phyloP scores from a whole-genome alignment of 2,113 vertebrate genomes.

The Excalfactoria chinensis region DNA sequence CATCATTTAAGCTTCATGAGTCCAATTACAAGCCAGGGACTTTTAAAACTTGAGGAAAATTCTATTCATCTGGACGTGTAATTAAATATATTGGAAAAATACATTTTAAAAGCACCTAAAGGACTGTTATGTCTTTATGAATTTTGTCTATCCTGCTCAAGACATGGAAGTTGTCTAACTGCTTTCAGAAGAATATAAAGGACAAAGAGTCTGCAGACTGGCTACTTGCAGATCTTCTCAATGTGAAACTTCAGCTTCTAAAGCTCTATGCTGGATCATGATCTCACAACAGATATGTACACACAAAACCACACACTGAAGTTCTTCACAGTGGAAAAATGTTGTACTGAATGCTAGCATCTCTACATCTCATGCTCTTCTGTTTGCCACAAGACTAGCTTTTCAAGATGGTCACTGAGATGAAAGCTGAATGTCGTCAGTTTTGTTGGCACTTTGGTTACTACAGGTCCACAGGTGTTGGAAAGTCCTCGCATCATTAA shows the following conservation, averaged over 20 bases:
- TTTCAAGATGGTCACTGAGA: not conserved
- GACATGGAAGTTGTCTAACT: not conserved
- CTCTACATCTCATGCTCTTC: rapidly evolving
- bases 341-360: rapidly evolving
- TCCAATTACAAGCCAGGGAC: rapidly evolving
- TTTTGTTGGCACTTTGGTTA: not conserved
- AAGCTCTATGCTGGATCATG: not conserved
- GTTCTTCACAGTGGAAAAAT: not conserved
- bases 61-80: not conserved
- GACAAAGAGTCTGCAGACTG: not conserved
- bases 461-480: not conserved
- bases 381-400: not conserved
- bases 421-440: not conserved
- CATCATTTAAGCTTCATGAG: not conserved
- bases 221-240: not conserved
- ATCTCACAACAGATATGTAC: not conserved
- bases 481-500: not conserved
- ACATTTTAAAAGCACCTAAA: not conserved
- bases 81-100: not conserved
- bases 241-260: not conserved
- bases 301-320: not conserved
- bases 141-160: not conserved
- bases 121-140: not conserved
- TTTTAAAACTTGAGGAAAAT: not conserved
- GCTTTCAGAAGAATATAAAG: not conserved